Percentiles rank a stretch among this genome's conserved stretches.
These are phyloP conservation scores for Onthophagus sagittarius DNA, from an alignment of 2,888 invertebrate species.

Conservation along the genomic window DNA sequence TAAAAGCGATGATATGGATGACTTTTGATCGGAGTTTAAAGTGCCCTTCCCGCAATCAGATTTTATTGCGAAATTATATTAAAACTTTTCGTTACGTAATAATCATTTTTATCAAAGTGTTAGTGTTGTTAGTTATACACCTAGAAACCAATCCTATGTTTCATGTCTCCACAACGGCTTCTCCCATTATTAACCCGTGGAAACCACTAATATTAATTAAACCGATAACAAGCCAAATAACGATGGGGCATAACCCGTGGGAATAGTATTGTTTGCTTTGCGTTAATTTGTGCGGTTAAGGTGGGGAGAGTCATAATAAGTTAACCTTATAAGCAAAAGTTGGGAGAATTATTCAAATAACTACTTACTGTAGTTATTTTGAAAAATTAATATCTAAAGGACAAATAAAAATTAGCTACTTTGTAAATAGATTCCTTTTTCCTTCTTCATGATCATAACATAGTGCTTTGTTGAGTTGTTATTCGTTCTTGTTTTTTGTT, in stretches of 20 bases:
- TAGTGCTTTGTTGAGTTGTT: too few relatives aligned
- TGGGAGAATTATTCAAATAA: neutral
- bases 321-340: neutral
- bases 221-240: neutral
- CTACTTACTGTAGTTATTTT: neutral
- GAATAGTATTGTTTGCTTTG: neutral
- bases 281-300: neutral
- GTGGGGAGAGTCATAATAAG: neutral
- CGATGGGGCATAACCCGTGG: neutral
- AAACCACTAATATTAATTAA: neutral
- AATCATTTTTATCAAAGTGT: neutral
- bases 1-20: neutral
- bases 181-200: neutral
- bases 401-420: neutral
- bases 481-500: too few relatives aligned
- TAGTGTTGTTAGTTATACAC: neutral
- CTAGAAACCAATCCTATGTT: neutral
- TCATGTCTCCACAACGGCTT: neutral
- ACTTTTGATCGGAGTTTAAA: neutral
- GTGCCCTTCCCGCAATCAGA: neutral
- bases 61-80: neutral
- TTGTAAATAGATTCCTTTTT: too few relatives aligned
- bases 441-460: too few relatives aligned
- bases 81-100: too few relatives aligned
- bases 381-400: neutral